These are phyloP conservation scores for Brachionus koreanus DNA, from an alignment of 1,140 invertebrate genomes.

Conservation along the genomic window DNA sequence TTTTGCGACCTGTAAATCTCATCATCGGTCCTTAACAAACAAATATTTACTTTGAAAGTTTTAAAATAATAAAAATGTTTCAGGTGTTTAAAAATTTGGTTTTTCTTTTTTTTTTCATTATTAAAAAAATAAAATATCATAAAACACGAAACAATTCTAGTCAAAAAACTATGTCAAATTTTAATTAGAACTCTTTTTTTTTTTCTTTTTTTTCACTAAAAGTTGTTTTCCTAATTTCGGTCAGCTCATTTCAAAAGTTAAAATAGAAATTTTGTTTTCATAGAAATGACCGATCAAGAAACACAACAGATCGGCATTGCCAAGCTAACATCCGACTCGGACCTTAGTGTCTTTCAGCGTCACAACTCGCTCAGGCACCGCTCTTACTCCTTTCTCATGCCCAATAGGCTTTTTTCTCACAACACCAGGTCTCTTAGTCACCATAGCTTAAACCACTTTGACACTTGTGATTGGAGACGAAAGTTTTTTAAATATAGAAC, in stretches of 20 bases:
- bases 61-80: slow-evolving; percentile 26
- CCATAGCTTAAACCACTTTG: neutral
- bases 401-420: neutral
- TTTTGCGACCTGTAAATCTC: slow-evolving; percentile 28
- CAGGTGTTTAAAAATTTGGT: slow-evolving; percentile 8
- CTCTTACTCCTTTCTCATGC: neutral
- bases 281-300: neutral
- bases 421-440: neutral
- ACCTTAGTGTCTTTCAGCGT: neutral
- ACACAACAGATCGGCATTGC: neutral
- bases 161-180: slow-evolving; percentile 41
- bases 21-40: slow-evolving; percentile 16
- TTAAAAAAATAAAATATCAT: neutral
- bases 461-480: neutral
- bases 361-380: neutral
- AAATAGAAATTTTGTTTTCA: neutral
- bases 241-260: slow-evolving; percentile 14
- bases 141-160: neutral
- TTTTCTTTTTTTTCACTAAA: too few relatives aligned
- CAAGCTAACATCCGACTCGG: neutral
- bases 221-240: neutral
- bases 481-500: slow-evolving; percentile 4
- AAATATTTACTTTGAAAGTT: slow-evolving; percentile 20
- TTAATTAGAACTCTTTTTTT: slow-evolving; percentile 31
- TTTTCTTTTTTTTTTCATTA: neutral